Evolutionary conservation across 2,797 vertebrate species (phyloP), one percentile per base, ranked within the genome.

Genomic region (Kryptopterus vitreolus): DNA sequence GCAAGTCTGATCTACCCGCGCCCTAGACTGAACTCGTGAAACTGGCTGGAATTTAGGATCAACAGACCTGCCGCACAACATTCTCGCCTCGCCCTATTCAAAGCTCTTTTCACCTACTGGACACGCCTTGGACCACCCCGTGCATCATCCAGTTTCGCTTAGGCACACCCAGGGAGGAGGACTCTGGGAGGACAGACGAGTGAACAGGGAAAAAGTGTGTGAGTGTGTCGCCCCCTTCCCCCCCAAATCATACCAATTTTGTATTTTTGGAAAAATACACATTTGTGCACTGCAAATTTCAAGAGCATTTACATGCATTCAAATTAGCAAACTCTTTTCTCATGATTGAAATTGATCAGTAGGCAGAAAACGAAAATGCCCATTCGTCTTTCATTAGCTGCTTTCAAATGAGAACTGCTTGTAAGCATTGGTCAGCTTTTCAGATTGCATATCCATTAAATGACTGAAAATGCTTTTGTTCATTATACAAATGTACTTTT

Each of bases 51-150:
- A 31, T 65, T 77, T 65, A 69, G 43, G 63, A 68, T 43, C 73
- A n/a, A 33, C 58, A 71, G 61, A 74, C 83, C 65, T 72, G 77
- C 65, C 52, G 20, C 35, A 69, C 79, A 11, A 62, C 85, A 86
- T 86, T 86, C 83, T 72, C 65, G 38, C 31, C 48, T 65, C 79
- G 83, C 80, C 76, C 57, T 79, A 59, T 82, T 38, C 59, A 12
- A 35, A 53, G 38, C 20, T 52, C 53, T 22, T 73, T 80, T 79
- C 15, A 76, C 53, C n/a, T 70, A 78, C 59, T 35, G 7, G 20
- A 61, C 77, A 80, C 83, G 70, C 85, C 85, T 53, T 68, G 70
- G 52, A 58, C 65, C 73, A 78, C 59, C 48, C 66, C 72, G 57
- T 72, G 70, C 26, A 74, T 55, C 57, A 78, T 43, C 63, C 26